These are phyloP conservation scores for Trichoplusia ni DNA, from an alignment of 1,140 invertebrate genomes.

Conservation along the genomic window DNA sequence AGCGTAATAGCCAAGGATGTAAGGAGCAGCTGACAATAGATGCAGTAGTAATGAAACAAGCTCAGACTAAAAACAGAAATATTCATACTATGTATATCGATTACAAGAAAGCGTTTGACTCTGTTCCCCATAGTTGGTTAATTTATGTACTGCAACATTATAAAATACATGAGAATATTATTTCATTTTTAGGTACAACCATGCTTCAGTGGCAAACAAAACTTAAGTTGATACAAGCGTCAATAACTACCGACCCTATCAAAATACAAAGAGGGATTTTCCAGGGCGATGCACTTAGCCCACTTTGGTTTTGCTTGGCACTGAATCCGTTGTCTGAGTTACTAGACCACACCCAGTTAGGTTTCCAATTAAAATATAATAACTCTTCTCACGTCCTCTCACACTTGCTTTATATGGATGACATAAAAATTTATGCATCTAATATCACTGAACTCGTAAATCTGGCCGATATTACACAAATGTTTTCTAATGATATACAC, in stretches of 20 bases:
- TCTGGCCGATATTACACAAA: too few species aligned
- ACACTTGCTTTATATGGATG: conserved; percentile 23
- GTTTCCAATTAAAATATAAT: conserved; percentile 3
- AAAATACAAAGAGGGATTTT: conserved; percentile 26
- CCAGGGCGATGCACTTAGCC: too few species aligned
- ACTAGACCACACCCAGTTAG: conserved; percentile 1
- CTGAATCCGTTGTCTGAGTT: too few species aligned
- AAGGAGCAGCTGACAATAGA: conserved; percentile 30
- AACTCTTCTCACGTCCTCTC: neutral
- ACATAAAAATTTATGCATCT: conserved; percentile 19
- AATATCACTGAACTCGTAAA: too few species aligned
- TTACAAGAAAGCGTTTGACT: conserved; percentile 37
- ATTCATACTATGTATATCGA: conserved; percentile 33
- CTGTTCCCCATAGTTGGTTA: conserved; percentile 37
- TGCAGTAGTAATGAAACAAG: conserved; percentile 19
- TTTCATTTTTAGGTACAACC: neutral
- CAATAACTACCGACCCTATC: conserved; percentile 4
- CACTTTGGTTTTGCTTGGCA: too few species aligned
- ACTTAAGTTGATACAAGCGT: neutral
- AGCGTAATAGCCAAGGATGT: conserved; percentile 15
- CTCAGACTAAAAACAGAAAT: conserved; percentile 17
- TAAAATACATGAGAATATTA: conserved; percentile 32
- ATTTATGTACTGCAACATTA: conserved; percentile 28
- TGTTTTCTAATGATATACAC: too few species aligned
- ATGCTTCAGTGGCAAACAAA: neutral